Base-by-base conservation (phyloP, 2,888 invertebrate genomes). In the Drosophila stalkeri region DNA sequence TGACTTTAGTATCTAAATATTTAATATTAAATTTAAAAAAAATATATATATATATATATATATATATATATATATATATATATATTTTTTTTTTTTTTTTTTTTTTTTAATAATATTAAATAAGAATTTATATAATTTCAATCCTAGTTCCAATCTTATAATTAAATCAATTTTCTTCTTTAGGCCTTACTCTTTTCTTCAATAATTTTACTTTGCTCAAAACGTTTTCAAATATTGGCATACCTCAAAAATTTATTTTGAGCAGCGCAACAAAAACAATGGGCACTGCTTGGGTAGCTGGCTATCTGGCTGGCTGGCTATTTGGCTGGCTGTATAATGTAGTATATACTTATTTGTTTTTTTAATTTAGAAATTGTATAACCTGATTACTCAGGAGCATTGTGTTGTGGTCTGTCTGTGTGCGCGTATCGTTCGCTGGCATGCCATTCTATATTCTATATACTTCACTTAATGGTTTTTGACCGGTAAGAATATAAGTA, bases 341-440 rank as follows among this genome's bases (percentile, higher is more conserved):
- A 46, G 55, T 64, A 44, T 71, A 66, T 60, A 60, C 59, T 67
- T 78, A 73, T 77, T 86, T 86, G 60, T 69, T 63, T 72, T 82
- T 82, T 83, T 81, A 72, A 83, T 89, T 85, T 86, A 31, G 68
- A 89, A 89, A 85, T 89, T 83, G 75, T 81, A 71, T 79, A 83
- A 83, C 79, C 84, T 65, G 86, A 72, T 81, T 83, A 72, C 81
- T 78, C 68, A 61, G 73, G 73, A 77, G 82, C 64, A 72, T 70
- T 57, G 35, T 18, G 54, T 7, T 33, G 18, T 23, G 18, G 54
- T 14, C 56, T 18, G 43, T 54, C 37, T 54, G 54, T 51, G n/a
- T 23, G 52, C 20, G 52, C 52, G 23, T 37, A 23, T 44, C 35
- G 67, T 23, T 11, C 37, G 18, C 49, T 56, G 18, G 35, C 44